phyloP scores from a whole-genome alignment of 2,888 invertebrate species.

The Bombylius major region DNA sequence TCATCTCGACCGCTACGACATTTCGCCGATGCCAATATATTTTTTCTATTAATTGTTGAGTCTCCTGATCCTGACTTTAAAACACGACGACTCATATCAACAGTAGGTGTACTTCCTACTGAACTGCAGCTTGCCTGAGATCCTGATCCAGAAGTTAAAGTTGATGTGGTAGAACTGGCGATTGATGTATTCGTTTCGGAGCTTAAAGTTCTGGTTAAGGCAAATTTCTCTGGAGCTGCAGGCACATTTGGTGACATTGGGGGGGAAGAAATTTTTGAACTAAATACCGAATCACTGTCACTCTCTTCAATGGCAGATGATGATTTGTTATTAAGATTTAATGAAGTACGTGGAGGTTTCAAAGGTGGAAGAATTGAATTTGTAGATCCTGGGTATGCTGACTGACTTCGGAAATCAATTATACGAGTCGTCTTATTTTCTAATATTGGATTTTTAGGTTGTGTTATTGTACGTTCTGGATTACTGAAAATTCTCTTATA shows the following conservation, averaged over 20 bases:
- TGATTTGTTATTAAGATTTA: slow-evolving; percentile 20
- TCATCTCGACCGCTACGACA: slow-evolving; percentile 69
- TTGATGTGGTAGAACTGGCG: slow-evolving; percentile 56
- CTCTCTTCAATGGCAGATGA: slow-evolving; percentile 27
- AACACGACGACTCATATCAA: slow-evolving; percentile 52
- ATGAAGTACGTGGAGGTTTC: slow-evolving; percentile 33
- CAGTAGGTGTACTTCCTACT: slow-evolving; percentile 49
- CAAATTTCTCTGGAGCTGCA: slow-evolving; percentile 43
- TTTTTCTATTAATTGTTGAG: slow-evolving; percentile 62
- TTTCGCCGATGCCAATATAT: slow-evolving; percentile 75
- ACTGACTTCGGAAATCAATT: background rate
- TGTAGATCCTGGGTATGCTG: background rate
- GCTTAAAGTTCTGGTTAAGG: slow-evolving; percentile 52
- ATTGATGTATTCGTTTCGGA: slow-evolving; percentile 61
- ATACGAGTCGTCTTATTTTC: background rate
- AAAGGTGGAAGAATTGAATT: slow-evolving; percentile 24
- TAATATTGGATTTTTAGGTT: background rate
- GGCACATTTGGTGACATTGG: slow-evolving; percentile 48
- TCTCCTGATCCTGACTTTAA: slow-evolving; percentile 69
- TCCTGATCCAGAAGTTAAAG: slow-evolving; percentile 59
- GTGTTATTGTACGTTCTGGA: background rate
- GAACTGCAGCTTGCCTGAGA: slow-evolving; percentile 59
- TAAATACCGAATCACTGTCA: slow-evolving; percentile 80
- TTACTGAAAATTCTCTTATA: slow-evolving; percentile 21
- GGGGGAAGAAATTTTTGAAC: slow-evolving; percentile 70